A percentile compares a stretch with the other conserved stretches of the same genome.
Evolutionary conservation across 2,113 vertebrate species (phyloP).

Genomic region (Anoura caudifer): DNA sequence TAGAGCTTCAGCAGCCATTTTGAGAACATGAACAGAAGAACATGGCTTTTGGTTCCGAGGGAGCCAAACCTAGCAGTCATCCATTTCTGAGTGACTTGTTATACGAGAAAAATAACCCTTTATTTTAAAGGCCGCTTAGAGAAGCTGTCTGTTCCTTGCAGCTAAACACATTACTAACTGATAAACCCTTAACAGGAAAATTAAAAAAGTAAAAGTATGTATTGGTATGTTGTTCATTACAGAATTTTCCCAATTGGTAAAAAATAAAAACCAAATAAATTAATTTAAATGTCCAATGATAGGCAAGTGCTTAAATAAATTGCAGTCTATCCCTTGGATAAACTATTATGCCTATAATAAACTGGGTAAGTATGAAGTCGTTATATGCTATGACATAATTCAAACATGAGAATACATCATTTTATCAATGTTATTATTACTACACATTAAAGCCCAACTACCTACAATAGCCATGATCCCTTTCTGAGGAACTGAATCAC

Average conservation of each 20-base stretch:
- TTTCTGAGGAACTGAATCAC: neutral
- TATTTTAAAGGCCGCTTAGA: neutral
- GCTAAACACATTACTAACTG: neutral
- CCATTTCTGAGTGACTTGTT: neutral
- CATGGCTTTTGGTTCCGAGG: neutral
- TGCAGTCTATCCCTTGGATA: neutral
- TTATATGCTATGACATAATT: neutral
- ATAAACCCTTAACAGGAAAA: neutral
- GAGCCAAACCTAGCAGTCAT: neutral
- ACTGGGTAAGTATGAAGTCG: neutral
- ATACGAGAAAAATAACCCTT: neutral
- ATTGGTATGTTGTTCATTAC: neutral
- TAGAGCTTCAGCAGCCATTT: neutral
- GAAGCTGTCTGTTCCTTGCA: neutral
- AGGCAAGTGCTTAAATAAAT: conserved; percentile 1
- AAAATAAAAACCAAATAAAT: neutral
- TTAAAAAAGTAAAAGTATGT: neutral
- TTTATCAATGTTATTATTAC: neutral
- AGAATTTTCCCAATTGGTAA: neutral
- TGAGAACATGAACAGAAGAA: neutral
- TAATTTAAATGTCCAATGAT: neutral
- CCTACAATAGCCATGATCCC: neutral
- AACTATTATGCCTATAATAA: neutral
- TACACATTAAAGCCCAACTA: neutral
- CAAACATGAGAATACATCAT: neutral